phyloP scores from a whole-genome alignment of 2,888 invertebrate species.

The Oscheius sp. region DNA sequence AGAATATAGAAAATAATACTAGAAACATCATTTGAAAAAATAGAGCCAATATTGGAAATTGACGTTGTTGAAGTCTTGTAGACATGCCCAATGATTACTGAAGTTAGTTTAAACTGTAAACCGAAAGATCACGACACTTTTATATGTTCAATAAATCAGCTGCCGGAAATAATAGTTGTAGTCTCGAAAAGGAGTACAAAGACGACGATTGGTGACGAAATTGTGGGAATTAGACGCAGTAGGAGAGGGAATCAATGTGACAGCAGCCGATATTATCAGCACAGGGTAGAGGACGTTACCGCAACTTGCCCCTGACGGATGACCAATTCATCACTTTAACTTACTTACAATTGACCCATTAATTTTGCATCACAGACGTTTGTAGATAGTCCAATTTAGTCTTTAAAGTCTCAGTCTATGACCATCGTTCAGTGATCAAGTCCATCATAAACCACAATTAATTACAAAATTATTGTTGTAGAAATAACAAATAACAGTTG shows the following conservation, averaged over 20 bases:
- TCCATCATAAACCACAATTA: too few species aligned
- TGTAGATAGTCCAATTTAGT: too few species aligned
- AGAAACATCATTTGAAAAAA: constrained; percentile 69
- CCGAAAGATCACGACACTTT: too few species aligned
- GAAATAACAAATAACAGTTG: too few species aligned
- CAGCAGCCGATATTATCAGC: constrained; percentile 26
- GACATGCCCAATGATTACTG: constrained; percentile 37
- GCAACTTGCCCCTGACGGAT: constrained; percentile 20
- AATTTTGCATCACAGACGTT: too few species aligned
- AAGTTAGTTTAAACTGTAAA: background rate
- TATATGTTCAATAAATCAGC: background rate
- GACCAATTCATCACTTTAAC: too few species aligned
- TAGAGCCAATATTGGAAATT: constrained; percentile 64
- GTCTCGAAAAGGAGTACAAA: background rate
- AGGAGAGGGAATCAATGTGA: constrained; percentile 23
- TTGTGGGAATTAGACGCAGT: background rate
- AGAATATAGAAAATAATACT: constrained; percentile 61
- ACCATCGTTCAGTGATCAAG: background rate
- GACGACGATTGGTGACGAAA: background rate
- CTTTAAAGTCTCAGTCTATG: too few species aligned
- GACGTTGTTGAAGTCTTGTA: constrained; percentile 55
- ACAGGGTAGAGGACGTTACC: constrained; percentile 27
- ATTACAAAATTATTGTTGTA: too few species aligned
- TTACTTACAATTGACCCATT: too few species aligned
- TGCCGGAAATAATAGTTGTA: background rate